phyloP scores from a whole-genome alignment of 2,888 invertebrate genomes.

The Apotomis capreana region DNA sequence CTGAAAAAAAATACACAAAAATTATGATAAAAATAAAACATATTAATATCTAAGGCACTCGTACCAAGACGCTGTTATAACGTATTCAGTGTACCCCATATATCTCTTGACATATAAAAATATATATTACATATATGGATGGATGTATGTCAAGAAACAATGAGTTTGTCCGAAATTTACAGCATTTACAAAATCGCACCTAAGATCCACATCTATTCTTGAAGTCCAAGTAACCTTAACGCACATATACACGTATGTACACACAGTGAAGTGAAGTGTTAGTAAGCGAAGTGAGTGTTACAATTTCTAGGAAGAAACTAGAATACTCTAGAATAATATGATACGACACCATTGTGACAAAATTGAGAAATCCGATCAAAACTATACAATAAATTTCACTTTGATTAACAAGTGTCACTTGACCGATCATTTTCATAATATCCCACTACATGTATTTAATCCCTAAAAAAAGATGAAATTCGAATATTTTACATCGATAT shows the following conservation, averaged over 20 bases:
- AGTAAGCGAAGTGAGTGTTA: constrained; percentile 68
- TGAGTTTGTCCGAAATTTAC: constrained; percentile 52
- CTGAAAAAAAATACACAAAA: constrained; percentile 60
- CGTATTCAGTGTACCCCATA: constrained; percentile 48
- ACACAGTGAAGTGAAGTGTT: constrained; percentile 71
- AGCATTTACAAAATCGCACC: constrained; percentile 80
- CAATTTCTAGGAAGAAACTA: not conserved
- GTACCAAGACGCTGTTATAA: constrained; percentile 83
- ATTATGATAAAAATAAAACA: constrained; percentile 53
- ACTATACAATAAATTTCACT: constrained; percentile 47
- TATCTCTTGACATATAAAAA: constrained; percentile 29
- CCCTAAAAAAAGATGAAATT: too few species aligned
- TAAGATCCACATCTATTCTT: constrained; percentile 81
- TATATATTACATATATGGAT: not conserved
- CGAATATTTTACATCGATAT: too few species aligned
- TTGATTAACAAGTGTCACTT: not conserved
- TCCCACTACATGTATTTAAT: too few species aligned
- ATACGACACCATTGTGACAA: constrained; percentile 25
- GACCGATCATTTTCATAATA: too few species aligned
- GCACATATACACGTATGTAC: constrained; percentile 62
- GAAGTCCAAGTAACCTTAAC: constrained; percentile 78
- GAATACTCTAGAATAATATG: not conserved
- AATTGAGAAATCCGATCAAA: constrained; percentile 25
- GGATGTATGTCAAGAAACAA: constrained; percentile 29
- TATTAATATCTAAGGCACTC: constrained; percentile 76